Evolutionary conservation across 2,113 vertebrate genomes (phyloP), one percentile per base, ranked within the genome.

Genomic region (Crotophaga sulcirostris): DNA sequence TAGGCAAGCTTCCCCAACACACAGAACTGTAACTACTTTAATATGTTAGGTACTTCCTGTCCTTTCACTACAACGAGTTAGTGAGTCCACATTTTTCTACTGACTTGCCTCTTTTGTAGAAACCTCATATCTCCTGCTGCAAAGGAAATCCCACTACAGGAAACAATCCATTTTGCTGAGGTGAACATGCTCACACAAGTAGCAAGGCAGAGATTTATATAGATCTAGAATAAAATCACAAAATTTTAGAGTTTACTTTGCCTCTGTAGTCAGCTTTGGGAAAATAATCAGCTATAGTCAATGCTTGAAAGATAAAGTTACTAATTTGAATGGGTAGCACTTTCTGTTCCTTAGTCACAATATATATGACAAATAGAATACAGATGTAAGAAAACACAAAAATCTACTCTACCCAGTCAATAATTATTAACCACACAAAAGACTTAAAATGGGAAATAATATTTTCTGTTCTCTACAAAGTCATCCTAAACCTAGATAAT

Each of bases 381-480:
- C 74, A 95, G 33, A 62, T 55, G 42, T 89, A 97, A 97, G 62
- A 92, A 84, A 93, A 92, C 62, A 81, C 42, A 92, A 89, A 97
- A 90, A 94, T 72, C 87, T 92, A 87, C 77, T 87, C 75, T 67
- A 93, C 54, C 55, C 82, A 90, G 92, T 96, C 96, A 97, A 86
- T 95, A 97, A 97, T 97, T 89, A 97, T 90, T 97, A 98, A 95
- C 79, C 87, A 70, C 94, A 96, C 63, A 96, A 96, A 95, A 81
- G 70, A 81, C 72, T 91, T 79, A 92, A 44, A 64, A 33, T 14
- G 42, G 52, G 62, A 97, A 97, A 96, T 95, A 33, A 47, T 89
- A 79, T 93, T 94, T 96, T 95, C 62, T 94, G 15, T 78, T 86
- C 79, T 93, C 67, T 59, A 33, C 44, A 76, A 96, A 95, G 69